Evolutionary conservation across 2,113 vertebrate genomes (phyloP).

Genomic region (Aleadryas rufinucha): DNA sequence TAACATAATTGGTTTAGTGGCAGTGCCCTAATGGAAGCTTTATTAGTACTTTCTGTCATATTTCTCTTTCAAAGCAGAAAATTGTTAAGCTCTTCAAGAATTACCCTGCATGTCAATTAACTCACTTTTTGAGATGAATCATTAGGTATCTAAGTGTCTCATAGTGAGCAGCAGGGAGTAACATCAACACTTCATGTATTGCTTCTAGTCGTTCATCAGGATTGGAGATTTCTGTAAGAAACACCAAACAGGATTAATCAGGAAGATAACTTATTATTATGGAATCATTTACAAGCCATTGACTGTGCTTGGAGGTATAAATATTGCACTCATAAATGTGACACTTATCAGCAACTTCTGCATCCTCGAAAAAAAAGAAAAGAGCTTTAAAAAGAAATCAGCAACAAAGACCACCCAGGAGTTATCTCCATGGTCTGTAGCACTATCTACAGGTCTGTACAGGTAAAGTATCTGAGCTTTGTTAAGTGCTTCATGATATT

Average conservation of each 20-base stretch:
- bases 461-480: not conserved
- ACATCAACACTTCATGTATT: slow-evolving; percentile 87
- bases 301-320: not conserved
- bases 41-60: not conserved
- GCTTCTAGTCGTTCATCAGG: slow-evolving; percentile 91
- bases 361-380: not conserved
- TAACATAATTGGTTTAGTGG: not conserved
- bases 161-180: slow-evolving; percentile 93
- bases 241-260: slow-evolving; percentile 36
- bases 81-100: not conserved
- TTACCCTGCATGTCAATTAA: not conserved
- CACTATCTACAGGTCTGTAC: not conserved
- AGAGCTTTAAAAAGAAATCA: not conserved
- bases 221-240: slow-evolving; percentile 82
- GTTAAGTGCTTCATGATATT: not conserved
- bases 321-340: not conserved
- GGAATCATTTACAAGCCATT: slow-evolving; percentile 22
- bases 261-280: slow-evolving; percentile 4
- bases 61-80: slow-evolving; percentile 19
- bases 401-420: not conserved
- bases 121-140: slow-evolving; percentile 96
- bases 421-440: not conserved
- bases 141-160: slow-evolving; percentile 95
- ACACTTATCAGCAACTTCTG: not conserved
- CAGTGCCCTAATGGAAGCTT: not conserved